Conservation (phyloP, 2,113 vertebrate genomes). For the Pogona vitticeps region DNA sequence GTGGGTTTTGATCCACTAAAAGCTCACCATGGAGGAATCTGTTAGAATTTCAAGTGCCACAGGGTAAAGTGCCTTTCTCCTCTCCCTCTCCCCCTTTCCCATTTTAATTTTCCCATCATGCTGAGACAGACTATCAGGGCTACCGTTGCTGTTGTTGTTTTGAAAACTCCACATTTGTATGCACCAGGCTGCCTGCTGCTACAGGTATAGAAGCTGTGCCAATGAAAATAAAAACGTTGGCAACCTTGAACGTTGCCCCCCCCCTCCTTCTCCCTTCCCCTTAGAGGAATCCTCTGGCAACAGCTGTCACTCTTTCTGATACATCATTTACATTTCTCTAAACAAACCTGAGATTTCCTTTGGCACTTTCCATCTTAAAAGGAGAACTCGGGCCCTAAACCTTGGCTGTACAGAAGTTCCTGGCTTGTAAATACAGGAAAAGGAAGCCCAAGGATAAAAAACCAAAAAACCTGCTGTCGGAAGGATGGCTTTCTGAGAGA, state of each 20-base stretch:
- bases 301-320: neutral
- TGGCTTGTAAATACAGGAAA: neutral
- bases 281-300: neutral
- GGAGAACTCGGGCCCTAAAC: neutral
- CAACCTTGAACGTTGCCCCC: neutral
- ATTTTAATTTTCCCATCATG: too few relatives aligned
- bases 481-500: neutral
- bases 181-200: neutral
- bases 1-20: too few relatives aligned
- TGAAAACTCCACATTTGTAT: neutral
- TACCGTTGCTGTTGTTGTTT: too few relatives aligned
- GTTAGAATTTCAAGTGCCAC: too few relatives aligned
- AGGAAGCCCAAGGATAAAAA: neutral
- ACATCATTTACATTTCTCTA: too few relatives aligned
- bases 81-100: too few relatives aligned
- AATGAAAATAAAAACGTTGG: neutral
- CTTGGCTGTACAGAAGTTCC: neutral
- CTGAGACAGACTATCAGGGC: too few relatives aligned
- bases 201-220: neutral
- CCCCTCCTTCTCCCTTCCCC: too few relatives aligned
- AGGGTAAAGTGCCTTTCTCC: too few relatives aligned
- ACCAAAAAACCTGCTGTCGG: neutral
- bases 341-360: neutral
- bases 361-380: neutral
- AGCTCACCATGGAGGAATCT: too few relatives aligned